Conservation (phyloP, 2,113 vertebrate genomes). For the Apus apus region DNA sequence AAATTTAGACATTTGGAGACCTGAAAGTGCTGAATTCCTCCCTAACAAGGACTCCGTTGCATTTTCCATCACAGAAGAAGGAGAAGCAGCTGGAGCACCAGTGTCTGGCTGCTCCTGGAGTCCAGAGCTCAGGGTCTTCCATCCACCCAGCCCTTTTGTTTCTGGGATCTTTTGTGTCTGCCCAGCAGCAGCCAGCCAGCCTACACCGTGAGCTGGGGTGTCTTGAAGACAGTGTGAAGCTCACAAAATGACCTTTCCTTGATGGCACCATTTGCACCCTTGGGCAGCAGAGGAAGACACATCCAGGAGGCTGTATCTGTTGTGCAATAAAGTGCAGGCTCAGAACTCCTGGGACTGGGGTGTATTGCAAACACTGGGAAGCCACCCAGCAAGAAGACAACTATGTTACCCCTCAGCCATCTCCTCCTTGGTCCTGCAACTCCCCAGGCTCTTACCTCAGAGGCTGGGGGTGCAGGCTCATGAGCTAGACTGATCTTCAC, state of each 20-base stretch:
- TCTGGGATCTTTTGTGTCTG: neutral
- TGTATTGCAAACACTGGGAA: neutral
- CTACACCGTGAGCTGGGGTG: neutral
- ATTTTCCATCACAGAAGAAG: neutral
- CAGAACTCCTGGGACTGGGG: neutral
- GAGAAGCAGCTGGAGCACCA: neutral
- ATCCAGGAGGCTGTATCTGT: neutral
- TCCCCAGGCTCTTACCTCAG: slow-evolving; percentile 1
- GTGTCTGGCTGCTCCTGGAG: neutral
- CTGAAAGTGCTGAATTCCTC: neutral
- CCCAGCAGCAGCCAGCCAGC: neutral
- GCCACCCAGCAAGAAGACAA: neutral
- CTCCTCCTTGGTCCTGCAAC: neutral
- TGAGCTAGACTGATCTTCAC: slow-evolving; percentile 14
- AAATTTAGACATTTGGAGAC: neutral
- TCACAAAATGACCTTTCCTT: neutral
- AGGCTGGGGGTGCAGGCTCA: neutral
- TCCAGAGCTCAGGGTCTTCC: neutral
- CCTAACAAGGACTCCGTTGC: neutral
- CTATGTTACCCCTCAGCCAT: neutral
- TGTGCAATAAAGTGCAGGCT: neutral
- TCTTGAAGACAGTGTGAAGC: fast-evolving
- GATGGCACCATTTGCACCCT: neutral
- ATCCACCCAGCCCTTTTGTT: neutral
- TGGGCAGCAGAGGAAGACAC: neutral